Percentiles rank a stretch among this genome's conserved stretches.
These are phyloP conservation scores for Indicator indicator DNA, from an alignment of 2,113 vertebrate genomes.

Conservation along the genomic window DNA sequence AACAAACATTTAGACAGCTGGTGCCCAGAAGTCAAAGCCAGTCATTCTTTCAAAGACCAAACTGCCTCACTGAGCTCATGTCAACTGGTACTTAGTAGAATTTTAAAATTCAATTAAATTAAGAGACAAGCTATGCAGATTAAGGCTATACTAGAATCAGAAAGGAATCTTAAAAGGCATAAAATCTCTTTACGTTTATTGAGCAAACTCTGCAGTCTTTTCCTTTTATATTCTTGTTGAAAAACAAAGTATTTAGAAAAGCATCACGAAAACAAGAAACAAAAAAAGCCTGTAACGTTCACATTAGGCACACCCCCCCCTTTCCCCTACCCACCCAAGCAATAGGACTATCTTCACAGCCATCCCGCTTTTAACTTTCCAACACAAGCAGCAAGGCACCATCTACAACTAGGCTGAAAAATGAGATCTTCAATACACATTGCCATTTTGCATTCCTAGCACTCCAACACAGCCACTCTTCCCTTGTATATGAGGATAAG, in stretches of 20 bases:
- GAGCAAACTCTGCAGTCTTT: constrained; percentile 56
- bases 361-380: constrained; percentile 29
- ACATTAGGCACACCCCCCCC: not conserved
- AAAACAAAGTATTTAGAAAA: constrained; percentile 58
- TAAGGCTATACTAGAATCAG: constrained; percentile 40
- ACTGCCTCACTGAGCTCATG: not conserved
- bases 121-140: constrained; percentile 28
- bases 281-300: not conserved
- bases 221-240: constrained; percentile 43
- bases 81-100: constrained; percentile 4
- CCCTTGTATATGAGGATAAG: not conserved
- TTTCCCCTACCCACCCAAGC: not conserved
- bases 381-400: constrained; percentile 43
- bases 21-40: constrained; percentile 13
- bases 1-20: constrained; percentile 11
- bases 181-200: constrained; percentile 64
- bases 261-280: constrained; percentile 21
- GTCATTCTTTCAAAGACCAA: not conserved
- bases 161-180: constrained; percentile 61
- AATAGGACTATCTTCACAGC: not conserved
- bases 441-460: constrained; percentile 16
- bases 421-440: not conserved
- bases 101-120: constrained; percentile 41
- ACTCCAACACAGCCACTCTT: constrained; percentile 10
- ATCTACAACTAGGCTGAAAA: constrained; percentile 42